Evolutionary conservation across 2,888 invertebrate genomes (phyloP).

Genomic region (Thalpophila matura): DNA sequence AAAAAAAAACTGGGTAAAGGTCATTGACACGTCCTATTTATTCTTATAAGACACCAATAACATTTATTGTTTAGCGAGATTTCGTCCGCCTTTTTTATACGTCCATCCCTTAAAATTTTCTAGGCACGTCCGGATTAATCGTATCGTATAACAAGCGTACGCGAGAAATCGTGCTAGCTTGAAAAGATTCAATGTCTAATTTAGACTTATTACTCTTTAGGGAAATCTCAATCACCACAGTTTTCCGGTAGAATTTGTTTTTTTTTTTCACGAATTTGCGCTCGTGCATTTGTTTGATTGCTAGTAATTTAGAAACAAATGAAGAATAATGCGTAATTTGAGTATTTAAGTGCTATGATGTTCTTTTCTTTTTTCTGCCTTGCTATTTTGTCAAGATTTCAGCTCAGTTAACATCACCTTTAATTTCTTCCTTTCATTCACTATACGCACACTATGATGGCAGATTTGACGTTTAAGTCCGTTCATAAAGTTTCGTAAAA

Average conservation of each 20-base stretch:
- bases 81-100: background rate
- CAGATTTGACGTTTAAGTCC: too few relatives aligned
- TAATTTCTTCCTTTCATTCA: too few relatives aligned
- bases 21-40: too few relatives aligned
- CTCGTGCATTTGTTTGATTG: slow-evolving; percentile 32
- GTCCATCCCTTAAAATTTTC: background rate
- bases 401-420: too few relatives aligned
- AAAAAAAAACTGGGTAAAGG: too few relatives aligned
- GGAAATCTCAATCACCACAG: slow-evolving; percentile 52
- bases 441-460: too few relatives aligned
- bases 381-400: too few relatives aligned
- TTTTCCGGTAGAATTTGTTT: slow-evolving; percentile 25
- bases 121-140: slow-evolving; percentile 3
- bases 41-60: too few relatives aligned
- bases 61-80: too few relatives aligned
- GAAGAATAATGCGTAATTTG: slow-evolving; percentile 5
- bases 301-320: slow-evolving; percentile 25
- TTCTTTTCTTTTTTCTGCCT: background rate
- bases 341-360: background rate
- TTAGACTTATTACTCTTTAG: slow-evolving; percentile 41
- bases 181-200: slow-evolving; percentile 36
- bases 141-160: slow-evolving; percentile 5
- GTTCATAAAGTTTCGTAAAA: too few relatives aligned
- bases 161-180: slow-evolving; percentile 17
- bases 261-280: slow-evolving; percentile 26